A percentile compares a stretch with the other conserved stretches of the same genome.
These are phyloP conservation scores for Hemicordylus capensis DNA, from an alignment of 2,113 vertebrate genomes.

Conservation along the genomic window DNA sequence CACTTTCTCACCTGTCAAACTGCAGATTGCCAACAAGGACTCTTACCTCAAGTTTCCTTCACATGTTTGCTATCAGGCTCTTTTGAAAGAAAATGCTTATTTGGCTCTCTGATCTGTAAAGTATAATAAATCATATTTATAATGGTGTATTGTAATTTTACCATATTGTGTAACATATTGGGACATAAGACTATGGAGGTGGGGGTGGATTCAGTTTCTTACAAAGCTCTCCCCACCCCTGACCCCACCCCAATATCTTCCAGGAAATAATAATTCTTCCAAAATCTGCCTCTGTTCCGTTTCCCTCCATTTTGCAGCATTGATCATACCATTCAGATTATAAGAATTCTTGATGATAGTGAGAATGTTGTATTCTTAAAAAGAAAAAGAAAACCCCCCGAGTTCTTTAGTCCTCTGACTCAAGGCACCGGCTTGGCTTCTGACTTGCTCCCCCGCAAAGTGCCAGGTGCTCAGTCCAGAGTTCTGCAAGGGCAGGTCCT, in stretches of 20 bases:
- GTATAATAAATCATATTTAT: constrained; percentile 62
- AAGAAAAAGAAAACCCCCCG: background rate
- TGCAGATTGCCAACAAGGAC: constrained; percentile 64
- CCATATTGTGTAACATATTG: constrained; percentile 56
- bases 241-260: too few species aligned
- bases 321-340: background rate
- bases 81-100: constrained; percentile 54
- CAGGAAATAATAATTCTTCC: constrained; percentile 34
- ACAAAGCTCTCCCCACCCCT: background rate
- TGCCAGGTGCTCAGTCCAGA: background rate
- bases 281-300: constrained; percentile 38
- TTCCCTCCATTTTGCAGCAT: constrained; percentile 40
- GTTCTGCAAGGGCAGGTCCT: too few species aligned
- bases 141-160: constrained; percentile 58
- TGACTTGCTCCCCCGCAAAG: background rate
- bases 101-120: constrained; percentile 67
- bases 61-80: constrained; percentile 58
- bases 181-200: constrained; percentile 33
- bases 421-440: background rate
- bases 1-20: constrained; percentile 61
- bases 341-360: background rate
- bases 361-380: background rate
- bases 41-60: constrained; percentile 66
- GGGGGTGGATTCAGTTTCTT: background rate
- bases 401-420: background rate